These are phyloP conservation scores for Anniella stebbinsi DNA, from an alignment of 2,797 vertebrate genomes.

Conservation along the genomic window DNA sequence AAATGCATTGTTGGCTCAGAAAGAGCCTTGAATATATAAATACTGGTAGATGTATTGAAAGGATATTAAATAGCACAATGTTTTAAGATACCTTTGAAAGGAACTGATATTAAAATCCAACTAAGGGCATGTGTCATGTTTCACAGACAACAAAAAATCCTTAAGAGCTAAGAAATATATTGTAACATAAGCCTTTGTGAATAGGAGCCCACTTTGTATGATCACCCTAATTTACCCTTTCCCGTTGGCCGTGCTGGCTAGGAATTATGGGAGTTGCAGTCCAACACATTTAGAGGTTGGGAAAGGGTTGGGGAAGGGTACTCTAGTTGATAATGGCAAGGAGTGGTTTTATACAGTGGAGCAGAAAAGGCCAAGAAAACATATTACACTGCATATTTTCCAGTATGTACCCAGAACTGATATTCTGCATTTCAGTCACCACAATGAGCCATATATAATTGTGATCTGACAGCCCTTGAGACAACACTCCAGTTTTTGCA, in stretches of 20 bases:
- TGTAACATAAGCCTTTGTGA: neutral
- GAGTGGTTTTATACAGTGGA: neutral
- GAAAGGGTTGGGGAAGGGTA: no score
- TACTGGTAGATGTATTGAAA: conserved; percentile 3
- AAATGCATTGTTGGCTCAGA: neutral
- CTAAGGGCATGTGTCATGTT: neutral
- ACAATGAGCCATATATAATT: neutral
- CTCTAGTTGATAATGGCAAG: neutral
- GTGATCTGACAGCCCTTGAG: neutral
- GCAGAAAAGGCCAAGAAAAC: neutral
- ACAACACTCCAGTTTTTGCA: neutral
- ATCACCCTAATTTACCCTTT: neutral
- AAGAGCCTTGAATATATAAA: conserved; percentile 29
- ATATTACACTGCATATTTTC: conserved; percentile 7
- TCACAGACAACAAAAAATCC: neutral
- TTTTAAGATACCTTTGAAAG: conserved; percentile 2
- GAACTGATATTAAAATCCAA: neutral
- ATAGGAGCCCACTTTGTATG: neutral
- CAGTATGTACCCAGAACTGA: neutral
- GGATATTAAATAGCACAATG: neutral
- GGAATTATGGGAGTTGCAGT: no score
- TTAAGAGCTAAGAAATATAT: conserved; percentile 7
- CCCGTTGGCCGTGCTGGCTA: no score
- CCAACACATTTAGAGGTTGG: no score
- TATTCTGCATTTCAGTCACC: neutral